phyloP scores from a whole-genome alignment of 2,888 invertebrate genomes.

The Erannis defoliaria region DNA sequence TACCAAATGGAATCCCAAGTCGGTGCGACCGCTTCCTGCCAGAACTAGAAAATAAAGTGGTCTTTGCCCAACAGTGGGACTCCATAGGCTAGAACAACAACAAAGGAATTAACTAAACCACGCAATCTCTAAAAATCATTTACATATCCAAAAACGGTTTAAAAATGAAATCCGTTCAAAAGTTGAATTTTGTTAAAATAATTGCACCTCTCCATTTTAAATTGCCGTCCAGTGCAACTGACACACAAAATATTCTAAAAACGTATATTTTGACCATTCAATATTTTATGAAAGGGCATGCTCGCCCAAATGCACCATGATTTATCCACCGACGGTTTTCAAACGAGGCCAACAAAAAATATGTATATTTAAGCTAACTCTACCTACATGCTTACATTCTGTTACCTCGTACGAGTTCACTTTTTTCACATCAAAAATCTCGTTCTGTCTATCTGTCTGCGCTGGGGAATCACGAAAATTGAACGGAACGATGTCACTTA shows the following conservation, averaged over 20 bases:
- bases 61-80: no score
- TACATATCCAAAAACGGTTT: no score
- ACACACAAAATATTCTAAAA: constrained; percentile 9
- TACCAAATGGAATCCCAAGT: no score
- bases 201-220: neutral
- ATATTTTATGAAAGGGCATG: constrained; percentile 37
- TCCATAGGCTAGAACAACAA: no score
- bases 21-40: no score
- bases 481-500: constrained; percentile 45
- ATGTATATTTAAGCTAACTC: constrained; percentile 10
- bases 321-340: constrained; percentile 29
- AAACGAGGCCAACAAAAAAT: constrained; percentile 13
- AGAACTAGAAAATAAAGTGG: no score
- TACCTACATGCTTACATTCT: neutral
- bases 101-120: no score
- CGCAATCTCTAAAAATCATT: no score
- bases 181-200: neutral
- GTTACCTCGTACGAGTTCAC: constrained; percentile 24
- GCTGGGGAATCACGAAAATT: constrained; percentile 47
- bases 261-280: constrained; percentile 14
- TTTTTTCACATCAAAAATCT: constrained; percentile 43
- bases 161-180: neutral
- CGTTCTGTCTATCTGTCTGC: constrained; percentile 24
- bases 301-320: constrained; percentile 41
- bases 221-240: constrained; percentile 1